phyloP scores from a whole-genome alignment of 2,888 invertebrate species.

The Xestoiulus laeticollis region DNA sequence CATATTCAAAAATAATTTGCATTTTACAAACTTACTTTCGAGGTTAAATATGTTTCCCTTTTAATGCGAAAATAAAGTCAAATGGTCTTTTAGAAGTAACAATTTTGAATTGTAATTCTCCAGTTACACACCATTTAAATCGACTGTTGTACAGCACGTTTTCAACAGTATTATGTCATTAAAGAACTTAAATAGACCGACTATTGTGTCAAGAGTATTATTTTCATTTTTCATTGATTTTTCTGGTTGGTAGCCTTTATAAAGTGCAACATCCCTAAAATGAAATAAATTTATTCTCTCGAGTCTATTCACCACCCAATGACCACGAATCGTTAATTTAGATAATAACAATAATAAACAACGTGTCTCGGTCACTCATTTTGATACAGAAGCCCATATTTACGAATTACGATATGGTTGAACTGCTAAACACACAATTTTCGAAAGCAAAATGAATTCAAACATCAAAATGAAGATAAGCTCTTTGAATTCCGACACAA shows the following conservation, averaged over 20 bases:
- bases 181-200: background rate
- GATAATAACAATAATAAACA: background rate
- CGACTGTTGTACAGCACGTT: background rate
- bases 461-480: background rate
- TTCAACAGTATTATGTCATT: background rate
- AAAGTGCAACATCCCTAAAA: background rate
- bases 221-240: background rate
- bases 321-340: constrained; percentile 29
- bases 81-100: background rate
- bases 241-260: background rate
- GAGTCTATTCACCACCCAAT: background rate
- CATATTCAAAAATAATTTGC: no score
- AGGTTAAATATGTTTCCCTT: no score
- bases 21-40: background rate
- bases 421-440: background rate
- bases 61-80: background rate
- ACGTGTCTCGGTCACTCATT: background rate
- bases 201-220: background rate
- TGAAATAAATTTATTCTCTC: background rate
- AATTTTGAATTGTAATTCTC: background rate
- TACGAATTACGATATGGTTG: background rate
- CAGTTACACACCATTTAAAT: no score
- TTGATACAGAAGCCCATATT: background rate
- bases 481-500: background rate
- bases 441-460: background rate